Conservation (phyloP, 2,113 vertebrate species). For the Peromyscus polionotus region DNA sequence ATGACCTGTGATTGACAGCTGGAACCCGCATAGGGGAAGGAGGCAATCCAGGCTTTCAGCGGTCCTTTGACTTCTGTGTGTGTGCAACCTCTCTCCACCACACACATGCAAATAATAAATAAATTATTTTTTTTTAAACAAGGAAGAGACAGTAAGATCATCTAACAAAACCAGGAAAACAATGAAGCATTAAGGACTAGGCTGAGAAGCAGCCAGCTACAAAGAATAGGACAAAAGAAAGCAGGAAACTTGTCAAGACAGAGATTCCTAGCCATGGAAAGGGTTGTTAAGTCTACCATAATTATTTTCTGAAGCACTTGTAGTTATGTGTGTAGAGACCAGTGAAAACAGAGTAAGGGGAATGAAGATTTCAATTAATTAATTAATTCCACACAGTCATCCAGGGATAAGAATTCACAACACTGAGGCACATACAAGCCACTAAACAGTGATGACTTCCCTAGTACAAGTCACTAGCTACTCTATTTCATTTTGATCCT, state of each 20-base stretch:
- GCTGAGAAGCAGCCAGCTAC: background rate
- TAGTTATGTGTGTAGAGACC: background rate
- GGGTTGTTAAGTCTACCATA: fast-evolving
- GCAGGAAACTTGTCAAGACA: background rate
- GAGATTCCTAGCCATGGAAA: background rate
- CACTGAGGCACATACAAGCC: background rate
- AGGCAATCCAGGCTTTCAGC: background rate
- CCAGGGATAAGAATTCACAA: background rate
- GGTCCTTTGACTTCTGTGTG: background rate
- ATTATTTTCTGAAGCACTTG: background rate
- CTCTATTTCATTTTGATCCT: background rate
- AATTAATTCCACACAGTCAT: background rate
- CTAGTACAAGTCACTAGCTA: background rate
- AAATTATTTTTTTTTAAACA: background rate
- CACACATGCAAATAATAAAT: background rate
- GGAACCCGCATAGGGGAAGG: background rate
- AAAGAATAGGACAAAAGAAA: background rate
- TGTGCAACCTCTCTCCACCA: background rate
- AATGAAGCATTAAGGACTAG: background rate
- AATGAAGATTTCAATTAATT: background rate
- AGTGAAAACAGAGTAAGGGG: background rate
- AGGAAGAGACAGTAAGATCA: background rate
- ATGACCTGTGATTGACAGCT: background rate
- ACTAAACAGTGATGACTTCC: background rate
- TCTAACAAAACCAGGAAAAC: background rate